These are phyloP conservation scores for Ryuthela nishihirai DNA, from an alignment of 2,888 invertebrate species.

Conservation along the genomic window DNA sequence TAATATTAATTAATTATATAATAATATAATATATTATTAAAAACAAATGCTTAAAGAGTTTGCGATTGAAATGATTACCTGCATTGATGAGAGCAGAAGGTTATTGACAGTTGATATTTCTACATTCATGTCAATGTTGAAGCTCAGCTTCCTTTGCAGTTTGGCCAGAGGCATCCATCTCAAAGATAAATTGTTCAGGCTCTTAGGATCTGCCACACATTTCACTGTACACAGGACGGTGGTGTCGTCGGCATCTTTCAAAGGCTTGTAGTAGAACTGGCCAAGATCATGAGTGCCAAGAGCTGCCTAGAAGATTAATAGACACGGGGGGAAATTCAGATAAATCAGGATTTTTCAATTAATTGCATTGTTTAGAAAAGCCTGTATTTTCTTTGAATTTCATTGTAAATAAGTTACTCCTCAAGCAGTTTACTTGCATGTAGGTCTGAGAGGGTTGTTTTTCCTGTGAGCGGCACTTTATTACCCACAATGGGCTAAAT, in stretches of 20 bases:
- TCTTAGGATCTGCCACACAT: conserved; percentile 72
- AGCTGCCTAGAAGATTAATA: conserved; percentile 76
- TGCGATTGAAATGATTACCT: conserved; percentile 56
- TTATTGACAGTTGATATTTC: conserved; percentile 74
- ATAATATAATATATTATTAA: too few relatives aligned
- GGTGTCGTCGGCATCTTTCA: conserved; percentile 81
- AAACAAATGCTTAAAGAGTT: too few relatives aligned
- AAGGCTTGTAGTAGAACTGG: conserved; percentile 85
- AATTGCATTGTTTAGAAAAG: too few relatives aligned
- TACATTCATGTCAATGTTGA: conserved; percentile 55
- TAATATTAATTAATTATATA: too few relatives aligned
- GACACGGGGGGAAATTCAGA: too few relatives aligned
- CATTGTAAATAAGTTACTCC: too few relatives aligned
- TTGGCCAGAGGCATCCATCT: conserved; percentile 88
- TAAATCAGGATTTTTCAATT: too few relatives aligned
- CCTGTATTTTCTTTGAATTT: too few relatives aligned
- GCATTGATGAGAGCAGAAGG: conserved; percentile 78
- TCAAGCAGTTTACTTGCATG: too few relatives aligned
- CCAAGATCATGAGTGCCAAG: conserved; percentile 90
- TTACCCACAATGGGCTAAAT: too few relatives aligned
- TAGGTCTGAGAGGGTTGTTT: too few relatives aligned
- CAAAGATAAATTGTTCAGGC: conserved; percentile 81
- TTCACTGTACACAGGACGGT: conserved; percentile 85
- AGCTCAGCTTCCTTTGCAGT: conserved; percentile 67
- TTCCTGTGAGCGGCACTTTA: too few relatives aligned